Conservation (phyloP, 2,888 invertebrate species). For the Melanchra persicariae region DNA sequence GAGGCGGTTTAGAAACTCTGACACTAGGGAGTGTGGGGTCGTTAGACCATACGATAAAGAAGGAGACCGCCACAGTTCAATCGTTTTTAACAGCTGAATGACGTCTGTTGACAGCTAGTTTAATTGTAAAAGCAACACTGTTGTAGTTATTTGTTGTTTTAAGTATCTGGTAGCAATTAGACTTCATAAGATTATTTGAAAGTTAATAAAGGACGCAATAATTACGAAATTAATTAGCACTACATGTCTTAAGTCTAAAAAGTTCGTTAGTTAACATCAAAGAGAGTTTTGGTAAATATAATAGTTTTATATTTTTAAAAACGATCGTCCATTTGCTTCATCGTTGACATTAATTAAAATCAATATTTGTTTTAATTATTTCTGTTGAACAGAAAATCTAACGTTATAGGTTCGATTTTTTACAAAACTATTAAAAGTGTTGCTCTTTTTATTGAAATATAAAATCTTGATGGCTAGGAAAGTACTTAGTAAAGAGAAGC, state of each 20-base stretch:
- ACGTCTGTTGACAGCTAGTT: too few relatives aligned
- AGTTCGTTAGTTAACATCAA: conserved; percentile 1
- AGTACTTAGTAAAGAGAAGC: too few relatives aligned
- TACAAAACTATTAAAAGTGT: too few relatives aligned
- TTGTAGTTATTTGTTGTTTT: neutral
- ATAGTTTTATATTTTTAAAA: neutral
- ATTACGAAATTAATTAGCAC: conserved; percentile 16
- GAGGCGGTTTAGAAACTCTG: too few relatives aligned
- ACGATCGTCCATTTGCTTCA: neutral
- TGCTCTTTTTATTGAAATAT: too few relatives aligned
- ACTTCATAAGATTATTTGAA: neutral
- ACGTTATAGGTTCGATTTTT: too few relatives aligned
- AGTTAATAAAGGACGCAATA: conserved; percentile 18
- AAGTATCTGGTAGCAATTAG: neutral
- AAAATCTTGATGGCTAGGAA: too few relatives aligned
- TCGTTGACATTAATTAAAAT: neutral
- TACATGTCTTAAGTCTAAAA: neutral
- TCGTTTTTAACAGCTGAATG: too few relatives aligned
- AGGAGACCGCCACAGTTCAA: too few relatives aligned
- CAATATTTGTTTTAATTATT: neutral
- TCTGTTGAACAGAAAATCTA: neutral
- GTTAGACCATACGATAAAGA: too few relatives aligned
- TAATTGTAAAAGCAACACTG: neutral
- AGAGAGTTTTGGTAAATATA: neutral
- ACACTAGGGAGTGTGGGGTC: too few relatives aligned